Conservation (phyloP, 30 jellyfish, hydroid and myxozoan species). For the Aurelia sp. region DNA sequence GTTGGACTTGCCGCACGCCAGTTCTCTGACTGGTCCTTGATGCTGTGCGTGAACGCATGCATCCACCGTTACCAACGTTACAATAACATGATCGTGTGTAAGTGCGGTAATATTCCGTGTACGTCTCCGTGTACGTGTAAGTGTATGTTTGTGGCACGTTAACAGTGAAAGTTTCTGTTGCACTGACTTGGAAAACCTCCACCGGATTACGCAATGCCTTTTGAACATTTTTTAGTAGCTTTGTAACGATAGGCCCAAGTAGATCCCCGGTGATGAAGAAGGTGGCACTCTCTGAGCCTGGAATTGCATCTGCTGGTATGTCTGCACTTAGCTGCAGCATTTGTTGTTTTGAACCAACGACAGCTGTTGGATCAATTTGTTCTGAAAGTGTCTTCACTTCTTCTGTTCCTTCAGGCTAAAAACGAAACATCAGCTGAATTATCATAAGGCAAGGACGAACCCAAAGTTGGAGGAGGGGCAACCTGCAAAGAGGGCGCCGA, state of each 20-base stretch:
- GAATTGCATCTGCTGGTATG: conserved; percentile 34
- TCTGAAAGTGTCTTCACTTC: too few relatives aligned
- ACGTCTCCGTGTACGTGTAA: conserved; percentile 35
- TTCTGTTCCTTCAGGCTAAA: too few relatives aligned
- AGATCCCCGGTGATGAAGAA: conserved; percentile 33
- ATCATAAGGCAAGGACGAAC: too few relatives aligned
- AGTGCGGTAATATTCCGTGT: conserved; percentile 17
- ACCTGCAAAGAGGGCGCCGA: too few relatives aligned
- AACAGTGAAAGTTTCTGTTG: conserved; percentile 35
- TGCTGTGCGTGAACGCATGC: conserved; percentile 23
- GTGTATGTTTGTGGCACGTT: conserved; percentile 30
- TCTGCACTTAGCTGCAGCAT: not conserved
- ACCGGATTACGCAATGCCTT: conserved; percentile 33
- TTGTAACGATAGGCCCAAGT: conserved; percentile 32
- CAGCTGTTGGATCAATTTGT: conserved; percentile 24
- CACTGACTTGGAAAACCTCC: conserved; percentile 26
- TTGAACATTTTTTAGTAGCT: conserved; percentile 20
- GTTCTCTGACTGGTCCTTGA: not conserved
- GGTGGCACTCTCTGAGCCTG: conserved; percentile 48
- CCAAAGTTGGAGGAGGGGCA: too few relatives aligned
- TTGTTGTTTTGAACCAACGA: conserved; percentile 11
- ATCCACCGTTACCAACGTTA: conserved; percentile 21
- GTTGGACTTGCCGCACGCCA: conserved; percentile 22
- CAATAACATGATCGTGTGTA: conserved; percentile 14
- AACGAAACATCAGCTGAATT: too few relatives aligned